A percentile compares a stretch with the other conserved stretches of the same genome.
phyloP scores from a whole-genome alignment of 2,113 vertebrate genomes.

The Pachycephala philippinensis region DNA sequence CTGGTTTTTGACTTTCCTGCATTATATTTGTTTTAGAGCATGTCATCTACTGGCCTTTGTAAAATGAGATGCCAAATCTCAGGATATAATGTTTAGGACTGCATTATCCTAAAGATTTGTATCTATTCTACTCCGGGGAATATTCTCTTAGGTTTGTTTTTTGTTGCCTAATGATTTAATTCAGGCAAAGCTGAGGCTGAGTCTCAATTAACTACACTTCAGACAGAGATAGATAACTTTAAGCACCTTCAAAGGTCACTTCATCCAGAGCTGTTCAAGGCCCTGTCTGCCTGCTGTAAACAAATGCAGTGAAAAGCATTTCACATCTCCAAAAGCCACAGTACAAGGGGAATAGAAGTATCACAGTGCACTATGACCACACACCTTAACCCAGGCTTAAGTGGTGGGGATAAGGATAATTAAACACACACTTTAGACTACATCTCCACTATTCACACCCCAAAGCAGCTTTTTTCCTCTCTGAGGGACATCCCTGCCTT shows the following conservation, averaged over 20 bases:
- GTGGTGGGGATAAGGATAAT: fast-evolving
- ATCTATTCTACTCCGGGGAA: not conserved
- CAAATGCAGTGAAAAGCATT: not conserved
- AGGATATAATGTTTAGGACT: not conserved
- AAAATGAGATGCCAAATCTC: not conserved
- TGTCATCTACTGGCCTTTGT: not conserved
- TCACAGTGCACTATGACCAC: not conserved
- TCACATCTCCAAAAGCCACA: not conserved
- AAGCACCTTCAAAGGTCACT: not conserved
- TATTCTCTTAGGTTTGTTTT: not conserved
- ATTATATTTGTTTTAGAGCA: not conserved
- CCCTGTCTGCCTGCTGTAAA: not conserved
- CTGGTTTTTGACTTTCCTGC: not conserved
- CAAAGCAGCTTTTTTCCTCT: not conserved
- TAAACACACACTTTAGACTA: not conserved
- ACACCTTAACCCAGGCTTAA: not conserved
- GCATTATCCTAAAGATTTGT: not conserved
- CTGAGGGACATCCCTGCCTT: not conserved
- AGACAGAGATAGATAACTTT: slow-evolving; percentile 35
- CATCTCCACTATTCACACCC: not conserved
- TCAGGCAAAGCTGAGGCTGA: not conserved
- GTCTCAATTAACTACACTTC: not conserved
- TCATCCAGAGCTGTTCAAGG: not conserved
- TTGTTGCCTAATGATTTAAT: not conserved
- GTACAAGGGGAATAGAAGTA: not conserved